phyloP scores from a whole-genome alignment of 2,888 invertebrate species.

The Zonitis immaculata region DNA sequence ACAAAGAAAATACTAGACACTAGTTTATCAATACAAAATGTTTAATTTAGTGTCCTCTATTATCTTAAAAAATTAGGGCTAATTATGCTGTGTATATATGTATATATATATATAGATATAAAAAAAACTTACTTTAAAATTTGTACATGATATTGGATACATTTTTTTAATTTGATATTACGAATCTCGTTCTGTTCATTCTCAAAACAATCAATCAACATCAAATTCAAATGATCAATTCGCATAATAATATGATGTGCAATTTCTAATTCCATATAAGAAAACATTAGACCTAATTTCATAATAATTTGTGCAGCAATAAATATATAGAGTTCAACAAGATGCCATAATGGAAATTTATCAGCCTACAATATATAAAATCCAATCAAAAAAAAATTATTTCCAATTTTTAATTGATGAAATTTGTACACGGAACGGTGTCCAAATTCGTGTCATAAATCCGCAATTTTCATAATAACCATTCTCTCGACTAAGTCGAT shows the following conservation, averaged over 20 bases:
- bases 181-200: neutral
- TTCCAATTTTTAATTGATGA: too few relatives aligned
- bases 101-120: too few relatives aligned
- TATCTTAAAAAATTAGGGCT: too few relatives aligned
- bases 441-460: conserved; percentile 5
- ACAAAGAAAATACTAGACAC: too few relatives aligned
- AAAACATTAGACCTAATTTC: conserved; percentile 5
- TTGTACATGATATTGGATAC: conserved; percentile 7
- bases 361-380: neutral
- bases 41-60: too few relatives aligned
- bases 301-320: conserved; percentile 1
- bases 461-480: conserved; percentile 8
- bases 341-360: conserved; percentile 5
- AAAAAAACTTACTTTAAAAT: conserved; percentile 7
- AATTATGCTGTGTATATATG: too few relatives aligned
- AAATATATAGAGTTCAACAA: neutral
- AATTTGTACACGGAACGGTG: neutral
- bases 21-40: too few relatives aligned
- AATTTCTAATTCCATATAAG: conserved; percentile 3
- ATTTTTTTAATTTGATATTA: neutral
- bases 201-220: conserved; percentile 9
- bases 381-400: too few relatives aligned
- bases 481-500: neutral
- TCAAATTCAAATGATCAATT: conserved; percentile 8
- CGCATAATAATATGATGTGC: conserved; percentile 7